Evolutionary conservation across 2,797 vertebrate species (phyloP), one percentile per base, ranked within the genome.

Genomic region (Hydrocynus forskahlii): DNA sequence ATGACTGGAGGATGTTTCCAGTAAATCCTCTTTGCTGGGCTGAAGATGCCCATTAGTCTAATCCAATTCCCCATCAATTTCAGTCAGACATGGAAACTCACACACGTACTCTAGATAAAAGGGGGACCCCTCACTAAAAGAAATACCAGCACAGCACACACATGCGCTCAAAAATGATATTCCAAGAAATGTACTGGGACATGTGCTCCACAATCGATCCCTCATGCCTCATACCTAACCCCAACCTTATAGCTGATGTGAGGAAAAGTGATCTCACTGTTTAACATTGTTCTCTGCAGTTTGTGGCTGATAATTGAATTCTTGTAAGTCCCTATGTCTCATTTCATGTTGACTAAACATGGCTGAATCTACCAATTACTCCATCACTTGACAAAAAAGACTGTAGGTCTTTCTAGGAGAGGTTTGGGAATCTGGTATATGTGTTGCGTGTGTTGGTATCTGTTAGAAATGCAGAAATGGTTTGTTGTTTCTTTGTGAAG

Each of bases 11-110:
- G 43, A 84, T 66, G 62, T 81, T 76, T 86, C 85, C 78, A 5
- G 89, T 91, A 93, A 92, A 92, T 92, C 85, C 76, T 88, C 87
- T 92, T 88, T 88, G 81, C 52, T 93, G 91, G 89, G 92, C 85
- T 55, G 92, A 93, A 90, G 92, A 92, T 94, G 93, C 93, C 89
- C 85, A 93, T 92, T 84, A 84, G 79, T 75, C 79, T 82, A 38
- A 77, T 78, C 79, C 67, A 67, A 77, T 87, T 89, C 90, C 86
- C 86, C 52, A 66, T 88, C 87, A 91, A 91, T 78, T 83, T 89
- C 67, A 78, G 63, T 81, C 21, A 40, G 64, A 8, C 63, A 79
- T 38, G 13, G 50, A 77, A 4, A 40, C 43, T 67, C 16, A 25
- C 60, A 60, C 79, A 60, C 9, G 59, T 19, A 52, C 40, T 72